Evolutionary conservation across 2,113 vertebrate species (phyloP).

Genomic region (Todiramphus chloris): DNA sequence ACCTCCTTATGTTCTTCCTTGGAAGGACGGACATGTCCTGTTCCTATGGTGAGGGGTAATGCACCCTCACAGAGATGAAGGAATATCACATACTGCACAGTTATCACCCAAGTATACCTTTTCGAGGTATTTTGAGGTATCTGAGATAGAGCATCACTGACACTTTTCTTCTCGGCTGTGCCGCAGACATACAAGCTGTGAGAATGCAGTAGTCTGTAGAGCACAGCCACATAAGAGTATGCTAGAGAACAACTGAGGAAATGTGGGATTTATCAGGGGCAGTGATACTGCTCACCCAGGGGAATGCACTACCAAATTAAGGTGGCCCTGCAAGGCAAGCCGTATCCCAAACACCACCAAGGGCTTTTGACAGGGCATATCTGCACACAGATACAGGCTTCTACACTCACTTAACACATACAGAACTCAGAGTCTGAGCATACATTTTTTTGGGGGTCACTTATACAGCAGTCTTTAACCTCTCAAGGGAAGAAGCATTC

Average conservation of each 20-base stretch:
- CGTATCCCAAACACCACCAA: not conserved
- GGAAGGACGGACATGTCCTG: not conserved
- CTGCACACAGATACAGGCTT: not conserved
- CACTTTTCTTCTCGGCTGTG: not conserved
- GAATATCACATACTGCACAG: not conserved
- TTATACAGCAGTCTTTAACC: not conserved
- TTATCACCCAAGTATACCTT: not conserved
- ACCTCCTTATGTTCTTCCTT: not conserved
- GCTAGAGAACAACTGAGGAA: not conserved
- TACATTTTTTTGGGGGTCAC: not conserved
- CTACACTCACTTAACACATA: not conserved
- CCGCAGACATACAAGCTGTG: not conserved
- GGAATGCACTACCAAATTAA: not conserved
- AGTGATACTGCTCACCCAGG: rapidly evolving
- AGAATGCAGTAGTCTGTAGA: not conserved
- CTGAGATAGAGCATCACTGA: not conserved
- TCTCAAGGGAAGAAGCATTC: not conserved
- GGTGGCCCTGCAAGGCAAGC: not conserved
- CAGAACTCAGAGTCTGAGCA: not conserved
- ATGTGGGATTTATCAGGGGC: not conserved
- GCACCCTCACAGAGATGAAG: not conserved
- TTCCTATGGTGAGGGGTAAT: not conserved
- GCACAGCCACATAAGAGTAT: not conserved
- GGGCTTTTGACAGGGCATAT: not conserved
- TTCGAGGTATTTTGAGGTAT: not conserved